These are phyloP conservation scores for Pelecanoides urinatrix DNA, from an alignment of 2,113 vertebrate species.

Conservation along the genomic window DNA sequence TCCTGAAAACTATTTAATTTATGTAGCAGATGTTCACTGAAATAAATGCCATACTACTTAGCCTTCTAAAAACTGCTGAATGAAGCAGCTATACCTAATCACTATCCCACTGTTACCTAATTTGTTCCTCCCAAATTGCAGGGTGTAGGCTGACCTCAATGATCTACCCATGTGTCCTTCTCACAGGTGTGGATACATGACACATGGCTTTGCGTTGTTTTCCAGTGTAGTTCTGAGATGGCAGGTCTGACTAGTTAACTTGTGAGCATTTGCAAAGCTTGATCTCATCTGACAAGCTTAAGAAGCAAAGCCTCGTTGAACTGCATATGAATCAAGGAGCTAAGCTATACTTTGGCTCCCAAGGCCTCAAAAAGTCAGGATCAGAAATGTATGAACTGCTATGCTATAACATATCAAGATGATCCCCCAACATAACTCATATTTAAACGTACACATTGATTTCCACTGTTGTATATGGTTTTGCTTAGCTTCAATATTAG, in stretches of 20 bases:
- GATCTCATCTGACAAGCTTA: background rate
- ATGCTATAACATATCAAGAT: background rate
- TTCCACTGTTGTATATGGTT: background rate
- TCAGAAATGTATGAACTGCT: background rate
- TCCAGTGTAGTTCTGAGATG: background rate
- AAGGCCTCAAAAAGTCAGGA: background rate
- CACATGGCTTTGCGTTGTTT: background rate
- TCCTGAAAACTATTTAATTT: background rate
- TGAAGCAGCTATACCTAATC: background rate
- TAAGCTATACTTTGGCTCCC: background rate
- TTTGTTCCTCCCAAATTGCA: background rate
- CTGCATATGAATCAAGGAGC: background rate
- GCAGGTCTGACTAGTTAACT: background rate
- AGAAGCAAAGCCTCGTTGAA: background rate
- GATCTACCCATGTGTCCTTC: background rate
- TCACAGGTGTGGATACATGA: background rate
- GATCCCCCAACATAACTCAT: background rate
- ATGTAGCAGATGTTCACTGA: constrained; percentile 16
- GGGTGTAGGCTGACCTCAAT: background rate
- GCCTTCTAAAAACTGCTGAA: constrained; percentile 15
- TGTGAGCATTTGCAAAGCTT: constrained; percentile 1
- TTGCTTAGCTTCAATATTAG: background rate
- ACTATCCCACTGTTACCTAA: background rate
- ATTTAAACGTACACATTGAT: background rate
- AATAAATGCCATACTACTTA: background rate